Evolutionary conservation across 2,113 vertebrate species (phyloP).

Genomic region (Calcarius ornatus): DNA sequence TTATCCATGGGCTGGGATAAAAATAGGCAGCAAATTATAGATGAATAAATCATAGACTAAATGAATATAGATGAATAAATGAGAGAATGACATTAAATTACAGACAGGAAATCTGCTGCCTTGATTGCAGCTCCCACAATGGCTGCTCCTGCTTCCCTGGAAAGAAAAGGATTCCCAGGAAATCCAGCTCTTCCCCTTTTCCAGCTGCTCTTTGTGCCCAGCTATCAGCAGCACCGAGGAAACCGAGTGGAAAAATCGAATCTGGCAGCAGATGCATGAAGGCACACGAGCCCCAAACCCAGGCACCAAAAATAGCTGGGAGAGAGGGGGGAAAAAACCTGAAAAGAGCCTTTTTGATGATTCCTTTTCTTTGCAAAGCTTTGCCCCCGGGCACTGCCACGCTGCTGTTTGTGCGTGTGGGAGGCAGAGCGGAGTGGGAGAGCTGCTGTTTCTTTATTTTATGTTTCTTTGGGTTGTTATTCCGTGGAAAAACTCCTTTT

Average conservation of each 20-base stretch:
- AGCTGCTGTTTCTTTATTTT: neutral
- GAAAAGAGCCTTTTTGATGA: neutral
- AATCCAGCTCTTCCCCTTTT: neutral
- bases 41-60: neutral
- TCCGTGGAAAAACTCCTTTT: neutral
- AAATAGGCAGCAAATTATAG: neutral
- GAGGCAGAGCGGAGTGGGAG: neutral
- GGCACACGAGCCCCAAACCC: neutral
- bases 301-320: slow-evolving; percentile 46
- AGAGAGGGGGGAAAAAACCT: neutral
- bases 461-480: neutral
- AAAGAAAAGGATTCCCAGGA: neutral
- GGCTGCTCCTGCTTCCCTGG: neutral
- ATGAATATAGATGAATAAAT: neutral
- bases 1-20: neutral
- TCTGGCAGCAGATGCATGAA: slow-evolving; percentile 14
- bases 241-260: slow-evolving; percentile 25
- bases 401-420: neutral
- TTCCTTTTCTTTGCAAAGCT: neutral
- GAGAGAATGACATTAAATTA: neutral
- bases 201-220: neutral
- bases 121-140: neutral
- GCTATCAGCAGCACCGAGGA: neutral
- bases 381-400: neutral
- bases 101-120: neutral